Conservation (phyloP, 2,113 vertebrate species). For the Rhea pennata region DNA sequence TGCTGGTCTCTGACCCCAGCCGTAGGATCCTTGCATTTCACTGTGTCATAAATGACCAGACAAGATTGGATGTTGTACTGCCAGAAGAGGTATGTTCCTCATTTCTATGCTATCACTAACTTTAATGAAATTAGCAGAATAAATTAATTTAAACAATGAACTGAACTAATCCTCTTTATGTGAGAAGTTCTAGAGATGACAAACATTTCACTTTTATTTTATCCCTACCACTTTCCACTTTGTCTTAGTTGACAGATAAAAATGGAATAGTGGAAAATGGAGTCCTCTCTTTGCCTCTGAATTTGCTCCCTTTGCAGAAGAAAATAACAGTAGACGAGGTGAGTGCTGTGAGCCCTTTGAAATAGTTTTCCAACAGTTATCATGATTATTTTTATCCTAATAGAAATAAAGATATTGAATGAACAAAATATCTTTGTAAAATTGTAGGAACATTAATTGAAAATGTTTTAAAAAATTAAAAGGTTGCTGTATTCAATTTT, state of each 20-base stretch:
- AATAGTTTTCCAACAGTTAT: background rate
- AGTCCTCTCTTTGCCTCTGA: slow-evolving; percentile 57
- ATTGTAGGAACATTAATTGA: background rate
- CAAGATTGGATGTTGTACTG: slow-evolving; percentile 62
- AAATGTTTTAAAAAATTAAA: background rate
- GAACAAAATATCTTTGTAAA: background rate
- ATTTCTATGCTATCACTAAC: background rate
- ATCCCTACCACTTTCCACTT: background rate
- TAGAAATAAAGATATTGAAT: background rate
- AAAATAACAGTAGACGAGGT: slow-evolving; percentile 73
- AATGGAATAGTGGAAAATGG: background rate
- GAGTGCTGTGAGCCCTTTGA: background rate
- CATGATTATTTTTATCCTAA: background rate
- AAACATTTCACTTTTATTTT: background rate
- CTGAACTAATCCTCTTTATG: background rate
- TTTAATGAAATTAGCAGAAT: background rate
- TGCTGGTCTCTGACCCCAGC: background rate
- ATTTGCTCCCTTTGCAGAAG: slow-evolving; percentile 58
- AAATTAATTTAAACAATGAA: background rate
- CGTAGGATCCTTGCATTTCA: slow-evolving; percentile 72
- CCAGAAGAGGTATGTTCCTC: slow-evolving; percentile 2
- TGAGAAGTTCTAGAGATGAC: background rate
- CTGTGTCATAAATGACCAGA: slow-evolving; percentile 76
- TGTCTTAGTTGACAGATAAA: slow-evolving; percentile 28
- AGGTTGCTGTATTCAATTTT: background rate